Base-by-base conservation (phyloP, 2,888 invertebrate species). In the Drosophila atripex region DNA sequence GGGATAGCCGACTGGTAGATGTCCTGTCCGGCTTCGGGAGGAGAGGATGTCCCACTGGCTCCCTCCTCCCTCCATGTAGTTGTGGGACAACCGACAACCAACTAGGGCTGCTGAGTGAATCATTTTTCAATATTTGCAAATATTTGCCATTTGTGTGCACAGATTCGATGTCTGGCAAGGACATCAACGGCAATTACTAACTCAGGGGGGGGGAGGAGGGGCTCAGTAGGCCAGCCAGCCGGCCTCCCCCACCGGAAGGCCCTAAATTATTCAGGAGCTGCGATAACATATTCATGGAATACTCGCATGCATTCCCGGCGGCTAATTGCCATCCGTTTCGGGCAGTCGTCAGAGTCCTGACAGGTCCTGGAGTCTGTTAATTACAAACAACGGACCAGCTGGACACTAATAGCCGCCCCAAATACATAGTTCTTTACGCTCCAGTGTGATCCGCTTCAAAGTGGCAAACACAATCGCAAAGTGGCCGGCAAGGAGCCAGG, bases 61-160 rank as follows among this genome's bases (percentile, higher is more conserved):
- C 21, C 21, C 21, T 23, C 5, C 21, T n/a, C n/a, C n/a, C n/a
- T n/a, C n/a, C n/a, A n/a, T n/a, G n/a, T n/a, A n/a, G n/a, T n/a
- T n/a, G n/a, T n/a, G n/a, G n/a, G n/a, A n/a, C n/a, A n/a, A n/a
- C n/a, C n/a, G n/a, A n/a, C n/a, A n/a, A n/a, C n/a, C n/a, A n/a
- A n/a, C n/a, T n/a, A n/a, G n/a, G n/a, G n/a, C n/a, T n/a, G n/a
- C n/a, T 50, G 50, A 38, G 58, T 38, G 55, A 46, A 60, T 60
- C 55, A 46, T 60, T 60, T 59, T 60, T 55, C 55, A 55, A n/a
- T n/a, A n/a, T n/a, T n/a, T n/a, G n/a, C 56, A 60, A 51, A 64
- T 59, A 51, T 59, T 59, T 38, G 56, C 23, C 56, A 60, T 56
- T 60, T 56, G 57, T 41, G 57, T 23, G 39, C 47, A 47, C 45